Evolutionary conservation across 2,113 vertebrate genomes (phyloP).

Genomic region (Sapajus apella): DNA sequence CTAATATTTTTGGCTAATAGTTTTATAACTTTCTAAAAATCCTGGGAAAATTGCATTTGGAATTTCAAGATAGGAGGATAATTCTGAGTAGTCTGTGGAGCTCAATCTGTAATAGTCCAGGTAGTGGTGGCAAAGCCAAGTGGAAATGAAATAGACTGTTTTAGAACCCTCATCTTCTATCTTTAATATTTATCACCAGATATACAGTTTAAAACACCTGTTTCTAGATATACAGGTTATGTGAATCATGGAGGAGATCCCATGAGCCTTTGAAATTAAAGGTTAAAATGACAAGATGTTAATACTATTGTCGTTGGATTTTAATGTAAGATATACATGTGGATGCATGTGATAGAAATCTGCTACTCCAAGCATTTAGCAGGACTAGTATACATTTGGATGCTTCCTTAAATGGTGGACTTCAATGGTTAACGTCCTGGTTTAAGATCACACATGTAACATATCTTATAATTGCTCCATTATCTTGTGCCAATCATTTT

Average conservation of each 20-base stretch:
- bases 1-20: neutral
- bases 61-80: slow-evolving; percentile 9
- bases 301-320: neutral
- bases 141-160: neutral
- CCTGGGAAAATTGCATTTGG: slow-evolving; percentile 29
- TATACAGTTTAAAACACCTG: slow-evolving; percentile 19
- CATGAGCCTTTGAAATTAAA: neutral
- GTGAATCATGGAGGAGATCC: neutral
- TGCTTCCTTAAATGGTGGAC: neutral
- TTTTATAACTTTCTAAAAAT: slow-evolving; percentile 17
- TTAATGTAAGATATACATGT: neutral
- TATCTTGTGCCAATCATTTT: neutral
- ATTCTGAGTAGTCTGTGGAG: neutral
- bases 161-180: neutral
- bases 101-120: neutral
- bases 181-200: slow-evolving; percentile 53
- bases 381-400: neutral
- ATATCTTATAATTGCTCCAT: neutral
- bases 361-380: neutral
- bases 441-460: neutral
- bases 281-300: neutral
- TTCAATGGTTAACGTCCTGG: neutral
- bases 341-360: neutral
- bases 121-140: neutral
- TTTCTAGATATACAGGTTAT: slow-evolving; percentile 26